Conservation (phyloP, 2,113 vertebrate genomes). For the Trachemys scripta region DNA sequence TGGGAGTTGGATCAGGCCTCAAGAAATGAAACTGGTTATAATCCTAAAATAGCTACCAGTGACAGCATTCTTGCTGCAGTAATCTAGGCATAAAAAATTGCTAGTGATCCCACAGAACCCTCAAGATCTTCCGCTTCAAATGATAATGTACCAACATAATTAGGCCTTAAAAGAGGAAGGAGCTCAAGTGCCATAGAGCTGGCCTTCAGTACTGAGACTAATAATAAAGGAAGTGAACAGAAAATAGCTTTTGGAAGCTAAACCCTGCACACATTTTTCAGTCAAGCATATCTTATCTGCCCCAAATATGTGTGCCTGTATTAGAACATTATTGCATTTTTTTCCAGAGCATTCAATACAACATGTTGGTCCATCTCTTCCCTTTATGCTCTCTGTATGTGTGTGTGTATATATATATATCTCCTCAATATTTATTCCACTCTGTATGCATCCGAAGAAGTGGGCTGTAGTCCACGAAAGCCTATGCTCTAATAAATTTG, state of each 20-base stretch:
- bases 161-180: background rate
- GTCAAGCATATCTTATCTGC: background rate
- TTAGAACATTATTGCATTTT: background rate
- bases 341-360: background rate
- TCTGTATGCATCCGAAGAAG: no score
- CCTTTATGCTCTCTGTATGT: background rate
- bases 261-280: background rate
- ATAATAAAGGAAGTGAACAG: background rate
- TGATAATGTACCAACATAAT: background rate
- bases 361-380: background rate
- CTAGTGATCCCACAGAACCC: background rate
- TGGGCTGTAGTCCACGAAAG: no score
- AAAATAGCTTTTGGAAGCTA: background rate
- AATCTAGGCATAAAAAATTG: background rate
- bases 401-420: no score
- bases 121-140: background rate
- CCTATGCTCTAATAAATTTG: no score
- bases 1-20: background rate
- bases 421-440: no score
- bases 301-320: background rate
- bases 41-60: accelerated
- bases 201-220: background rate
- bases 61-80: background rate
- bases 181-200: background rate
- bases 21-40: background rate